Percentiles rank a stretch among this genome's conserved stretches.
Evolutionary conservation across 2,888 invertebrate species (phyloP).

Genomic region (Lithosia quadra): DNA sequence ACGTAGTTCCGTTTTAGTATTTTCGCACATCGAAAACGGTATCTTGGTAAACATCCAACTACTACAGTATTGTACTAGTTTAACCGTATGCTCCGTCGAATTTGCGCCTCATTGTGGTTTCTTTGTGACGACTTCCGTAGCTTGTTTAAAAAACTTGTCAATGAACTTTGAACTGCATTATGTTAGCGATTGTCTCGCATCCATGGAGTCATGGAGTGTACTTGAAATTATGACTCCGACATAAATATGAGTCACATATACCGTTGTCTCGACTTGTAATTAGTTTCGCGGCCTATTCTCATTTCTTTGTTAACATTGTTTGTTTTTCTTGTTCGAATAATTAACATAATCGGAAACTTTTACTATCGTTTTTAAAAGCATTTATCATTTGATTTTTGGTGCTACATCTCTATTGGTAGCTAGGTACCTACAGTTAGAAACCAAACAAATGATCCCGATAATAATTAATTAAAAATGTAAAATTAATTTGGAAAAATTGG

Average conservation of each 20-base stretch:
- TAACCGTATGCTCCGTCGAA: constrained; percentile 9
- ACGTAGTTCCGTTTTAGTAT: constrained; percentile 30
- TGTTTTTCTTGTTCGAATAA: constrained; percentile 34
- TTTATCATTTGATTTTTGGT: background rate
- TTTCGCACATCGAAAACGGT: constrained; percentile 41
- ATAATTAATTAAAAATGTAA: too few relatives aligned
- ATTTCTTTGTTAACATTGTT: constrained; percentile 40
- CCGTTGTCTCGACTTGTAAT: constrained; percentile 42
- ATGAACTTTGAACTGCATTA: constrained; percentile 23
- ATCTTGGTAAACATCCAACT: constrained; percentile 29
- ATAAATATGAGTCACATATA: constrained; percentile 38
- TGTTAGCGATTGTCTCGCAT: constrained; percentile 15
- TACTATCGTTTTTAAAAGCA: constrained; percentile 23
- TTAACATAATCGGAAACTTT: constrained; percentile 38
- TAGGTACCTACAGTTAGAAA: background rate
- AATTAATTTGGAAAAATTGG: too few relatives aligned
- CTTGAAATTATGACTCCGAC: constrained; percentile 20
- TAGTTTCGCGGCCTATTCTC: constrained; percentile 34
- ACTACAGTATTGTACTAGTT: constrained; percentile 6
- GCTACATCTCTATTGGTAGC: background rate
- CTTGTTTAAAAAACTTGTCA: constrained; percentile 16
- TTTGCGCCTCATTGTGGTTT: constrained; percentile 33
- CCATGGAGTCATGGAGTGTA: background rate
- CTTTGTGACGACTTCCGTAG: constrained; percentile 13
- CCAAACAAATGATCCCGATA: too few relatives aligned